Evolutionary conservation across 2,113 vertebrate genomes (phyloP), one percentile per base, ranked within the genome.

Genomic region (Fulmarus glacialis): DNA sequence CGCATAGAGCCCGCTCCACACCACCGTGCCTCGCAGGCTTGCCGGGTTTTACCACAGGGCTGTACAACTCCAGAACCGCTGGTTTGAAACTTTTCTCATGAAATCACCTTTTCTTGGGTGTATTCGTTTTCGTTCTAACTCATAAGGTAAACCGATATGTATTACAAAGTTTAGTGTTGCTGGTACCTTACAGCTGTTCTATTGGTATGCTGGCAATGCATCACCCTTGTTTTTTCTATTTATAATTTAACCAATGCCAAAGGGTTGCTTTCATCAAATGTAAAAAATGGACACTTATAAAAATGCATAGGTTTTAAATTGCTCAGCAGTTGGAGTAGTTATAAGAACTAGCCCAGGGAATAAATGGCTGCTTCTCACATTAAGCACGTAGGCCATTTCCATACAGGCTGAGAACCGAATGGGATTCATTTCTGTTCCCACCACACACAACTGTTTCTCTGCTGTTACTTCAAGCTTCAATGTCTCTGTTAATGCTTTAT

Each of bases 291-390:
- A 93, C 73, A 91, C 88, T 93, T 95, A 93, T 94, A 95, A 97
- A 97, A 97, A 97, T 94, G 96, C 96, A 95, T 89, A 90, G 93
- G 55, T 93, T 97, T 93, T 94, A 94, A 97, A 97, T 96, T 95
- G 91, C 91, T 93, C 88, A 53, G 79, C 70, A 68, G 66, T 60
- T 93, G 84, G 79, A 97, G 87, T 72, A 82, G 89, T 92, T 97
- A 47, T 47, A 90, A 96, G 94, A 95, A 68, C 32, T n/a, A 90
- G 95, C 81, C 79, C 73, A 78, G 85, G 91, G 95, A 97, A 90
- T 93, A 97, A 95, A 90, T 64, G 91, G 73, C 64, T 93, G 82
- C 60, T 94, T 80, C 71, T 93, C 58, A 85, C 81, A 79, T 91
- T 82, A 91, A 80, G 75, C 89, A 78, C 58, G 47, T 88, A 84